Percentiles rank a stretch among this genome's conserved stretches.
Conservation (phyloP, 2,888 invertebrate genomes). For the Octonoba sinensis region DNA sequence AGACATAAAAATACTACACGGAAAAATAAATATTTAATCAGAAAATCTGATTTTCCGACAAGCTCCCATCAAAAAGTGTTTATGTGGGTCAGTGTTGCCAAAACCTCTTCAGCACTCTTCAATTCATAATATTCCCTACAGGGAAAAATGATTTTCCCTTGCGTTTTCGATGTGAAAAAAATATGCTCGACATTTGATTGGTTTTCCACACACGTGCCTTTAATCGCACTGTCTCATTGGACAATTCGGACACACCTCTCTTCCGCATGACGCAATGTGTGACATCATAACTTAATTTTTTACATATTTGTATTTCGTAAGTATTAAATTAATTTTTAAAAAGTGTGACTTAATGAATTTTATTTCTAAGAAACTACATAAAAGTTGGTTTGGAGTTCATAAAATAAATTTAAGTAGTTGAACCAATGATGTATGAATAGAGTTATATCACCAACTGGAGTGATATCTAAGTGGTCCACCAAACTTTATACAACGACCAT, state of each 20-base stretch:
- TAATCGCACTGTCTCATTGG: conserved; percentile 2
- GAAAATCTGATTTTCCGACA: conserved; percentile 11
- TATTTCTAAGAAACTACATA: no score
- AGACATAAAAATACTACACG: conserved; percentile 1
- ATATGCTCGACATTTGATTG: neutral
- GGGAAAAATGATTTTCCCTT: neutral
- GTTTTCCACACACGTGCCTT: neutral
- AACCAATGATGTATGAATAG: no score
- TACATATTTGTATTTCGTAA: no score
- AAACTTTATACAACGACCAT: no score
- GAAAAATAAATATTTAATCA: conserved; percentile 30
- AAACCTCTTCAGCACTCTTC: neutral
- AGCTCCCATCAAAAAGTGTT: conserved; percentile 9
- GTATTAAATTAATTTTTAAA: no score
- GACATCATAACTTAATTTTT: no score
- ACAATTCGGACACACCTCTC: conserved; percentile 13
- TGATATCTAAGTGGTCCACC: no score
- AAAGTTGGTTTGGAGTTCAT: no score
- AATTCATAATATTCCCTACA: conserved; percentile 3
- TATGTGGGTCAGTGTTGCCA: conserved; percentile 14
- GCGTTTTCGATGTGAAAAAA: neutral
- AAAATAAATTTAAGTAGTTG: no score
- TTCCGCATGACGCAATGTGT: neutral
- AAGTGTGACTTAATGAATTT: no score
- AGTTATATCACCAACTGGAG: no score